These are phyloP conservation scores for Cotesia glomerata DNA, from an alignment of 1,140 invertebrate genomes.

Conservation along the genomic window DNA sequence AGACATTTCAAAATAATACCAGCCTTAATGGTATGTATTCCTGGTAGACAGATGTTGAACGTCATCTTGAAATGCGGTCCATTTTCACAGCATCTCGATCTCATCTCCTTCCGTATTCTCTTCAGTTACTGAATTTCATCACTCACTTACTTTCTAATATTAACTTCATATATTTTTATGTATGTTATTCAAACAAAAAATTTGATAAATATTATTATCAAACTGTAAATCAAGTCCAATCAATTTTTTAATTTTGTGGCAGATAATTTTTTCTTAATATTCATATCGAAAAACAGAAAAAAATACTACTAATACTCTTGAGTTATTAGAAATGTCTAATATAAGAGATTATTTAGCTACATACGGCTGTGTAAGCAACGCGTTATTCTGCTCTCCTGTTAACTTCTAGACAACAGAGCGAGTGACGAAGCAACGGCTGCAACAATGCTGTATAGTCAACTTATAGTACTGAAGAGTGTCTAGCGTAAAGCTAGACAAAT, in stretches of 20 bases:
- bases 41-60: slow-evolving; percentile 54
- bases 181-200: not conserved
- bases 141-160: not conserved
- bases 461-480: slow-evolving; percentile 22
- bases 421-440: slow-evolving; percentile 50
- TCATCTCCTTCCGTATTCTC: slow-evolving; percentile 39
- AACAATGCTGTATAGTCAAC: slow-evolving; percentile 26
- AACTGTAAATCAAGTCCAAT: not conserved
- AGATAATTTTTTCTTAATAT: not conserved
- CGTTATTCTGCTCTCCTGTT: slow-evolving; percentile 42
- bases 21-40: slow-evolving; percentile 39
- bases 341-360: not conserved
- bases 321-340: too few species aligned
- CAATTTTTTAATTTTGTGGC: not conserved
- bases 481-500: slow-evolving; percentile 12
- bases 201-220: not conserved
- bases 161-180: not conserved
- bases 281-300: too few species aligned
- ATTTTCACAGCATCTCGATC: slow-evolving; percentile 46
- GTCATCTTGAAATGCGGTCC: slow-evolving; percentile 56
- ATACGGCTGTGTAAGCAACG: not conserved
- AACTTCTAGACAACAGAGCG: slow-evolving; percentile 42
- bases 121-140: not conserved
- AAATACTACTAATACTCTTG: too few species aligned
- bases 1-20: slow-evolving; percentile 24